Conservation (phyloP, 2,888 invertebrate species). For the Lysandra coridon region DNA sequence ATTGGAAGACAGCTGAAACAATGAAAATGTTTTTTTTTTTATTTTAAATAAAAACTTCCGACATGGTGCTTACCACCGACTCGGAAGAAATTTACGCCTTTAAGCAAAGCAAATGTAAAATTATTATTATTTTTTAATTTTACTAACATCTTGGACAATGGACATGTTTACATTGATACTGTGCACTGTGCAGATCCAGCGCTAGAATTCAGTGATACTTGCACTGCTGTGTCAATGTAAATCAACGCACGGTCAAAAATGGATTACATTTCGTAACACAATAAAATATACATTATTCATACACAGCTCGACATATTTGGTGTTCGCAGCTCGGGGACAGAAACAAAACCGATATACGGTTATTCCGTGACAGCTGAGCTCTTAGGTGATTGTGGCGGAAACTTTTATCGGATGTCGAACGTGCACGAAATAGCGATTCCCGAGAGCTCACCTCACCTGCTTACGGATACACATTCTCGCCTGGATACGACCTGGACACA, state of each 20-base stretch:
- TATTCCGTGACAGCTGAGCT: slow-evolving; percentile 80
- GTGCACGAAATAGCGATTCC: slow-evolving; percentile 78
- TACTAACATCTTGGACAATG: too few species aligned
- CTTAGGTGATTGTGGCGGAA: slow-evolving; percentile 81
- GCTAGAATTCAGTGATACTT: neutral
- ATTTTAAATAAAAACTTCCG: too few species aligned
- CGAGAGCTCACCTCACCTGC: slow-evolving; percentile 73
- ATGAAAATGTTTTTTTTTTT: neutral
- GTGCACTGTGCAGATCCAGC: neutral
- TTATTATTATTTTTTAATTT: too few species aligned
- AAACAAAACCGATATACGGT: slow-evolving; percentile 79
- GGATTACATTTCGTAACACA: slow-evolving; percentile 18
- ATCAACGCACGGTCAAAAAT: slow-evolving; percentile 15
- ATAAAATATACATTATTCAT: slow-evolving; percentile 34
- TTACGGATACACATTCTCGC: slow-evolving; percentile 45
- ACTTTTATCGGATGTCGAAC: slow-evolving; percentile 81
- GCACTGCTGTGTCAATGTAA: too few species aligned
- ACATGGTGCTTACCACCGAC: too few species aligned
- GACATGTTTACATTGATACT: too few species aligned
- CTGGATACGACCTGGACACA: slow-evolving; percentile 20
- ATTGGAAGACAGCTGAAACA: neutral
- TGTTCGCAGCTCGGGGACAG: slow-evolving; percentile 55
- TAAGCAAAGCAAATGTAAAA: too few species aligned
- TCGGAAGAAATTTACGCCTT: too few species aligned
- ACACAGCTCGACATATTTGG: slow-evolving; percentile 33